Evolutionary conservation across 2,113 vertebrate species (phyloP), one percentile per base, ranked within the genome.

Genomic region (Paedocypris sp.): DNA sequence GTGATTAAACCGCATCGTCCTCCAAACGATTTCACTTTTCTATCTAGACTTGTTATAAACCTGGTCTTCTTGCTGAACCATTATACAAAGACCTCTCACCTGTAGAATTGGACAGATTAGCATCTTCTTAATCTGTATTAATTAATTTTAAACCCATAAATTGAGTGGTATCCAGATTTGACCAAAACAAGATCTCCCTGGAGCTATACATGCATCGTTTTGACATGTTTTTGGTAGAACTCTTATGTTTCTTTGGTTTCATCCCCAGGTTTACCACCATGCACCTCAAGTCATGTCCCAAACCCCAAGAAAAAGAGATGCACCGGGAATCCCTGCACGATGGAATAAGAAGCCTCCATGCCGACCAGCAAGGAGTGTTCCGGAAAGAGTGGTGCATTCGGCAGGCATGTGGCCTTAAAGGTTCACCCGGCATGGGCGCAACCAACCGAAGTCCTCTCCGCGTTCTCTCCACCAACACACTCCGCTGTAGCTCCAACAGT

Each of bases 201-300:
- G n/a, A n/a, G n/a, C n/a, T n/a, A n/a, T n/a, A n/a, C n/a, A n/a
- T n/a, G n/a, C n/a, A n/a, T n/a, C n/a, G n/a, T n/a, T 64, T 1
- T 62, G 72, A 64, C 68, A 70, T 63, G 36, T 70, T 68, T 73
- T 45, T 48, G 20, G 7, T 33, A 32, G 6, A n/a, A 22, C 22
- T 66, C 62, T 31, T 62, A 15, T 16, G 11, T 20, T 64, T 23
- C 12, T 29, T 31, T 60, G 75, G n/a, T 68, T 58, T 69, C n/a
- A n/a, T n/a, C n/a, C n/a, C n/a, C n/a, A 95, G 91, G 86, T 77
- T 76, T 73, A 78, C 80, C 82, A 86, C 83, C 84, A 93, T 94
- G 91, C 90, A 91, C 81, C 82, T 94, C 72, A 92, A 91, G 81
- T 83, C 83, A 61, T 86, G 86, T 51, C 87, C 89, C 52, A 88